Percentiles rank a stretch among this genome's conserved stretches.
These are phyloP conservation scores for Platyrinchus mystaceus DNA, from an alignment of 2,797 vertebrate species.

Conservation along the genomic window DNA sequence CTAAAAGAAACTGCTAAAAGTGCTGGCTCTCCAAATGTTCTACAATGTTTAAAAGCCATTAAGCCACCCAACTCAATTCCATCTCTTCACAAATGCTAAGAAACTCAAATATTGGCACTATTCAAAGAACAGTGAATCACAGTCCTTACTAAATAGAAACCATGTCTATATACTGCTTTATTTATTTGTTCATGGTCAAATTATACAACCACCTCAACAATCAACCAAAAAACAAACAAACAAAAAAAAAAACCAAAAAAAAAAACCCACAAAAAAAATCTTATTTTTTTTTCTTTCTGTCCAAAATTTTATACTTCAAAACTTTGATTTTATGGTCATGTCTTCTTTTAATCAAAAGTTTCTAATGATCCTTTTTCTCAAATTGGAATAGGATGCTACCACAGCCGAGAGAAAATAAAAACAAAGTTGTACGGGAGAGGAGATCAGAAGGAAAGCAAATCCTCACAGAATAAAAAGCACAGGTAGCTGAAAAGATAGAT, in stretches of 20 bases:
- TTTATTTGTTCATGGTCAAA: not conserved
- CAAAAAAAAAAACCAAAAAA: not conserved
- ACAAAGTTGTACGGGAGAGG: accelerated
- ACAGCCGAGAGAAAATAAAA: not conserved
- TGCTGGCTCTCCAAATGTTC: not conserved
- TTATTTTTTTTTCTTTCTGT: not conserved
- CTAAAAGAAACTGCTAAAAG: not conserved
- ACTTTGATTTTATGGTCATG: not conserved
- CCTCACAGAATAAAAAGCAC: not conserved
- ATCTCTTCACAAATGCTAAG: not conserved
- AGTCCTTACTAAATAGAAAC: not conserved
- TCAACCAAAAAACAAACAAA: not conserved
- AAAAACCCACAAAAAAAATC: no score
- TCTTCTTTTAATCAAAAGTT: not conserved
- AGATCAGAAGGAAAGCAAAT: not conserved
- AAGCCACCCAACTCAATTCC: not conserved
- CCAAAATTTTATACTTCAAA: not conserved
- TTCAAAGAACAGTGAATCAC: not conserved
- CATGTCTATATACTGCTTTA: not conserved
- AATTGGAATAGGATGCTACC: not conserved
- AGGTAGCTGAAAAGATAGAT: not conserved
- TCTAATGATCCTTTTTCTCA: not conserved
- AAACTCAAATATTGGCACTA: not conserved
- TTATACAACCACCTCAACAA: not conserved
- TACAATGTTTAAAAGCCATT: not conserved